Conservation (phyloP, 1,140 invertebrate genomes). For the Cotesia glomerata region DNA sequence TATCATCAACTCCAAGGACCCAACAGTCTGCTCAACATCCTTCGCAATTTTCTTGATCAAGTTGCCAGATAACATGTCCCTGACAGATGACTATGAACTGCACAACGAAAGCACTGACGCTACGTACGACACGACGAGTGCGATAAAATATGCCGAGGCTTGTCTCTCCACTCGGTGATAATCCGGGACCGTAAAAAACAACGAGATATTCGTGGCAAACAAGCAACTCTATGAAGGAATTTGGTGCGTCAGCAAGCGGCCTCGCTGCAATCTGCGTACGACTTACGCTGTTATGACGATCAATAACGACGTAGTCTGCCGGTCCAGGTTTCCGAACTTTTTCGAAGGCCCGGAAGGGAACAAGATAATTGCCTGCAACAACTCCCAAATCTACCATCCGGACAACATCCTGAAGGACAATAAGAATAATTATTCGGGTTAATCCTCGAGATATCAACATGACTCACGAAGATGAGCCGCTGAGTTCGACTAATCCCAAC, state of each 20-base stretch:
- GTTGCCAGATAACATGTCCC: neutral
- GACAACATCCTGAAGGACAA: neutral
- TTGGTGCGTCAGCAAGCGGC: neutral
- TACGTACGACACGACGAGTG: neutral
- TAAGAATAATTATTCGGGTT: neutral
- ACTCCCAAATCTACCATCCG: neutral
- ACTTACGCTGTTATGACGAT: neutral
- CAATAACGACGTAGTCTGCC: neutral
- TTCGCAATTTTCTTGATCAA: neutral
- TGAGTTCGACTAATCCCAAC: neutral
- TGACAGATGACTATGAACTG: neutral
- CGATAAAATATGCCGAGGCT: neutral
- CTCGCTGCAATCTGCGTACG: neutral
- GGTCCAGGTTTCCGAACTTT: neutral
- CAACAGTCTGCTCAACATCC: neutral
- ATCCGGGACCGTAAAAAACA: neutral
- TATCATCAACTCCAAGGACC: neutral
- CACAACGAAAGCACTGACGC: neutral
- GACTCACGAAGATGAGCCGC: neutral
- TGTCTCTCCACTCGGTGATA: neutral
- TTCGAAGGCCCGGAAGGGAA: neutral
- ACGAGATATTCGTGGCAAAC: neutral
- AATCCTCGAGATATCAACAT: neutral
- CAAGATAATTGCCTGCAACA: neutral
- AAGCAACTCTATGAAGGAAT: neutral